Evolutionary conservation across 1,140 invertebrate species (phyloP).

Genomic region (Platyscapa corneri): DNA sequence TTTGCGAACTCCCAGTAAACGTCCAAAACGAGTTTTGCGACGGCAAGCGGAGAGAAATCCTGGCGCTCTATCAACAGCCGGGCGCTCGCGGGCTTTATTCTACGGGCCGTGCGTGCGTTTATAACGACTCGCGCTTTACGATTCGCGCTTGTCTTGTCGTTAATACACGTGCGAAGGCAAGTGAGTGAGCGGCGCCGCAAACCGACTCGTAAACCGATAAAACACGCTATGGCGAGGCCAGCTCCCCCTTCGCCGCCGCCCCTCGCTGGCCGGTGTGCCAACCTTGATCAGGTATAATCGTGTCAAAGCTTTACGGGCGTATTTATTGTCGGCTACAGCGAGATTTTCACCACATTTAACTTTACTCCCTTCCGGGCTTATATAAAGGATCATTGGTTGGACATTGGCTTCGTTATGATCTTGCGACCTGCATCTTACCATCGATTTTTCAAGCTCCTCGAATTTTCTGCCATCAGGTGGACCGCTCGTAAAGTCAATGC

Average conservation of each 20-base stretch:
- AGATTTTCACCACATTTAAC: conserved; percentile 62
- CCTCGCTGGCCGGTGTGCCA: too few species aligned
- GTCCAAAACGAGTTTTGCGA: conserved; percentile 18
- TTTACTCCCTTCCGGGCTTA: conserved; percentile 48
- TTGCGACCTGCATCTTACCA: not conserved
- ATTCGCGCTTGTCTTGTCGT: conserved; percentile 39
- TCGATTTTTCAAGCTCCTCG: not conserved
- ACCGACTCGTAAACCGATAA: conserved; percentile 56
- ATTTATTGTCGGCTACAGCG: conserved; percentile 58
- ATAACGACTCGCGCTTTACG: conserved; percentile 37
- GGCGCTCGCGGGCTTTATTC: not conserved
- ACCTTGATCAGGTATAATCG: conserved; percentile 58
- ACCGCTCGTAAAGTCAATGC: not conserved
- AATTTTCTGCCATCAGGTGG: not conserved
- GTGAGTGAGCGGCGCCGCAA: conserved; percentile 10
- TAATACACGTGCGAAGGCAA: not conserved
- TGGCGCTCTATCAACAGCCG: not conserved
- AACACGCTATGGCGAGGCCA: conserved; percentile 42
- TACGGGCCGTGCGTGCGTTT: not conserved
- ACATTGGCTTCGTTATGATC: not conserved
- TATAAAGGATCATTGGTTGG: not conserved
- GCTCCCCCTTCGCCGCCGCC: too few species aligned
- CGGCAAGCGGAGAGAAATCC: not conserved
- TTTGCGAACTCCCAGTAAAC: conserved; percentile 11
- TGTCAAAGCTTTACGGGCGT: conserved; percentile 56